Evolutionary conservation across 1,140 invertebrate species (phyloP).

Genomic region (Magallana angulata): DNA sequence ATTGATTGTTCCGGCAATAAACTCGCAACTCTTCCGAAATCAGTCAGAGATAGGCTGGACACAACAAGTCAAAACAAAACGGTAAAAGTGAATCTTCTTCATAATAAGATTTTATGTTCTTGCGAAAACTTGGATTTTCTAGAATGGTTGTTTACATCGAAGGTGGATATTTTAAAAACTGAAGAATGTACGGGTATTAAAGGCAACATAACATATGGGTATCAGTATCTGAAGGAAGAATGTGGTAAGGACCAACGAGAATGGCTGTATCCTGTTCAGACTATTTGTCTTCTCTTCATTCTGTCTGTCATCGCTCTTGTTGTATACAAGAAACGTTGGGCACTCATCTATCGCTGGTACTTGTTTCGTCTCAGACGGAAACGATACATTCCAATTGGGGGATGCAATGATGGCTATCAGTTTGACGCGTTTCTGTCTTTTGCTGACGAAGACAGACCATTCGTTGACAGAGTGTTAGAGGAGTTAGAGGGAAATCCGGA

Average conservation of each 20-base stretch:
- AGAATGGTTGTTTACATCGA: background rate
- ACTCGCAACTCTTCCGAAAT: background rate
- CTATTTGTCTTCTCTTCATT: background rate
- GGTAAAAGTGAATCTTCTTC: background rate
- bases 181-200: background rate
- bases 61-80: background rate
- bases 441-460: conserved; percentile 6
- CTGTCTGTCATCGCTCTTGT: background rate
- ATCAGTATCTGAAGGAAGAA: background rate
- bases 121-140: conserved; percentile 11
- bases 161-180: background rate
- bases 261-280: background rate
- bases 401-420: background rate
- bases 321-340: conserved; percentile 17
- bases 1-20: conserved; percentile 1
- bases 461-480: background rate
- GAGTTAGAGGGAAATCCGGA: background rate
- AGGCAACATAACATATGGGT: background rate
- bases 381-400: conserved; percentile 4
- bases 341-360: conserved; percentile 29
- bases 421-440: conserved; percentile 20
- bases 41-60: background rate
- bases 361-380: background rate
- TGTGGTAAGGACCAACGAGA: background rate
- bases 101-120: conserved; percentile 10